These are phyloP conservation scores for Crossocerus cetratus DNA, from an alignment of 2,888 invertebrate genomes.

Conservation along the genomic window DNA sequence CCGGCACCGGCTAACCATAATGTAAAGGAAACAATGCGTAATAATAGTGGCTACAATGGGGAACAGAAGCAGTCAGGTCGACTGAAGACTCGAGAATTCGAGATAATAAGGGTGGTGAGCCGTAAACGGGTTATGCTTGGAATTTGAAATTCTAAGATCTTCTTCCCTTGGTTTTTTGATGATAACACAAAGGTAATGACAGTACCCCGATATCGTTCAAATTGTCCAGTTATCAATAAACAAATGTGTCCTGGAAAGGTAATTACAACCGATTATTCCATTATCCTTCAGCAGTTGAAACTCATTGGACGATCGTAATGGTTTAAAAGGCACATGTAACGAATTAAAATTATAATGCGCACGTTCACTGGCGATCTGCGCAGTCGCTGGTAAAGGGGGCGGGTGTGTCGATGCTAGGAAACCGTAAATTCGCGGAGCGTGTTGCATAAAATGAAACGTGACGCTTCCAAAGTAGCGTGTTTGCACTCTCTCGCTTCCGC, in stretches of 20 bases:
- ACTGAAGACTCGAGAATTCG: neutral
- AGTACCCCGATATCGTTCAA: neutral
- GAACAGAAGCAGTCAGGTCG: constrained; percentile 25
- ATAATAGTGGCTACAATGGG: constrained; percentile 41
- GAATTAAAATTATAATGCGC: constrained; percentile 70
- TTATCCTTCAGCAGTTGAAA: constrained; percentile 57
- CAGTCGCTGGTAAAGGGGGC: constrained; percentile 1
- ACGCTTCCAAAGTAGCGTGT: constrained; percentile 18
- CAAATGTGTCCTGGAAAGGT: constrained; percentile 20
- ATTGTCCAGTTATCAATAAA: too few relatives aligned
- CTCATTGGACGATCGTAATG: constrained; percentile 64
- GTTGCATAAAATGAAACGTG: constrained; percentile 40
- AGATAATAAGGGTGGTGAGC: neutral
- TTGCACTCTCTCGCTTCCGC: constrained; percentile 1
- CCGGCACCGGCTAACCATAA: constrained; percentile 38
- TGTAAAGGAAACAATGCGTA: constrained; percentile 48
- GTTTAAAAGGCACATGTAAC: constrained; percentile 71
- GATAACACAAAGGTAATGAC: neutral
- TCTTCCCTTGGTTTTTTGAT: neutral
- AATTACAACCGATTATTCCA: constrained; percentile 43
- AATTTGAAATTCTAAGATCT: neutral
- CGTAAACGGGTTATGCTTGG: too few relatives aligned
- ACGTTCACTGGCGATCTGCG: constrained; percentile 26
- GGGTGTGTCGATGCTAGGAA: constrained; percentile 33
- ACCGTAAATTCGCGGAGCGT: constrained; percentile 39